Percentiles rank a stretch among this genome's conserved stretches.
Evolutionary conservation across 2,888 invertebrate species (phyloP).

Genomic region (Leptothorax acervorum): DNA sequence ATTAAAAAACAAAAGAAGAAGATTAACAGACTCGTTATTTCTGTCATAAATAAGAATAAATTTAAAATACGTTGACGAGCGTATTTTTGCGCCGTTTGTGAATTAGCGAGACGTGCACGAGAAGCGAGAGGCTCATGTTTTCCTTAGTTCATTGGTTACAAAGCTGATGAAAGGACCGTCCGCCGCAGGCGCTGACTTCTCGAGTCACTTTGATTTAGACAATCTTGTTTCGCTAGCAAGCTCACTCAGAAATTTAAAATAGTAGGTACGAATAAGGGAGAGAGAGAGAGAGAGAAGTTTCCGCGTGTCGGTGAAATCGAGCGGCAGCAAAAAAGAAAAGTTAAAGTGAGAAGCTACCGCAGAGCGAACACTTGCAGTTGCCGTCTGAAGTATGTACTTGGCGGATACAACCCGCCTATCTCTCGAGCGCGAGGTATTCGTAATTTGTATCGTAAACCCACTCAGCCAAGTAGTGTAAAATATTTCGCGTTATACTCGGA

Average conservation of each 20-base stretch:
- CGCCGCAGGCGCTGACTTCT: conserved; percentile 40
- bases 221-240: conserved; percentile 36
- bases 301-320: conserved; percentile 29
- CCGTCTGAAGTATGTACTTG: conserved; percentile 33
- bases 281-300: neutral
- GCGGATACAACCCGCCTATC: conserved; percentile 23
- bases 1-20: neutral
- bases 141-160: conserved; percentile 32
- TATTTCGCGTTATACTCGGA: neutral
- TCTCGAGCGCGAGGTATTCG: conserved; percentile 15
- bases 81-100: conserved; percentile 24
- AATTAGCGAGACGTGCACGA: conserved; percentile 11
- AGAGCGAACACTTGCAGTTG: conserved; percentile 32
- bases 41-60: conserved; percentile 11
- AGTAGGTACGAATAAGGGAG: conserved; percentile 3
- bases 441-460: conserved; percentile 44
- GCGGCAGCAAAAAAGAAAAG: conserved; percentile 34
- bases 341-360: conserved; percentile 25
- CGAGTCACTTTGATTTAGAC: conserved; percentile 45
- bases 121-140: neutral
- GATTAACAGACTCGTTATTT: neutral
- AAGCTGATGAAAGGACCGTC: conserved; percentile 35
- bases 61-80: neutral
- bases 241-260: conserved; percentile 43
- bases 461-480: conserved; percentile 29